Percentiles rank a stretch among this genome's conserved stretches.
These are phyloP conservation scores for Acanthochromis polyacanthus DNA, from an alignment of 2,113 vertebrate species.

Conservation along the genomic window DNA sequence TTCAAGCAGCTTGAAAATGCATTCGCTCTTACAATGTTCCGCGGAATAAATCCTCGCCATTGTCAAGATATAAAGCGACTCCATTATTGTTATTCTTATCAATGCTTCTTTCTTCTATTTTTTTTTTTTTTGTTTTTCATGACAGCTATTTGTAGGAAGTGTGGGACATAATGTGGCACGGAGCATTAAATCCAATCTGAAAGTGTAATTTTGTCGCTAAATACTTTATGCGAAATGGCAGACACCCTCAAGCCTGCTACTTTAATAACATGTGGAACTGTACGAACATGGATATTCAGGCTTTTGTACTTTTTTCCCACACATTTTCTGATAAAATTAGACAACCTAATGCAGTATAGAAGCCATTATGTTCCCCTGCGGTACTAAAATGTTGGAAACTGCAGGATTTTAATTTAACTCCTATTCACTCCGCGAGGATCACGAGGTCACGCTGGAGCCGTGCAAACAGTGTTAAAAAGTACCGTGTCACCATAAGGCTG, in stretches of 20 bases:
- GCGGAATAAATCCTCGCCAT: slow-evolving; percentile 48
- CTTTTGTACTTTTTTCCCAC: too few species aligned
- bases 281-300: too few species aligned
- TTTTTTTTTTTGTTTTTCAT: slow-evolving; percentile 23
- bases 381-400: not conserved
- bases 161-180: not conserved
- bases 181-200: slow-evolving; percentile 5
- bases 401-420: not conserved
- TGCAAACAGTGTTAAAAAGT: not conserved
- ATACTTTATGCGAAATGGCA: not conserved
- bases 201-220: not conserved
- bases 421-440: not conserved
- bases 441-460: not conserved
- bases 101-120: slow-evolving; percentile 6
- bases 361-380: not conserved
- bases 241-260: not conserved
- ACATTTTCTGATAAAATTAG: not conserved
- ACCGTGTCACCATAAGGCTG: not conserved
- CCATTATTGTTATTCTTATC: slow-evolving; percentile 50
- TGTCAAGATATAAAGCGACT: slow-evolving; percentile 54
- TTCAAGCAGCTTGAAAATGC: slow-evolving; percentile 61
- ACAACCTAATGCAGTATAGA: not conserved
- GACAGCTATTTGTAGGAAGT: slow-evolving; percentile 16
- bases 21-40: slow-evolving; percentile 45
- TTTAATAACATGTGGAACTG: not conserved